phyloP scores from a whole-genome alignment of 1,140 invertebrate species.

The Drosophila bocki region DNA sequence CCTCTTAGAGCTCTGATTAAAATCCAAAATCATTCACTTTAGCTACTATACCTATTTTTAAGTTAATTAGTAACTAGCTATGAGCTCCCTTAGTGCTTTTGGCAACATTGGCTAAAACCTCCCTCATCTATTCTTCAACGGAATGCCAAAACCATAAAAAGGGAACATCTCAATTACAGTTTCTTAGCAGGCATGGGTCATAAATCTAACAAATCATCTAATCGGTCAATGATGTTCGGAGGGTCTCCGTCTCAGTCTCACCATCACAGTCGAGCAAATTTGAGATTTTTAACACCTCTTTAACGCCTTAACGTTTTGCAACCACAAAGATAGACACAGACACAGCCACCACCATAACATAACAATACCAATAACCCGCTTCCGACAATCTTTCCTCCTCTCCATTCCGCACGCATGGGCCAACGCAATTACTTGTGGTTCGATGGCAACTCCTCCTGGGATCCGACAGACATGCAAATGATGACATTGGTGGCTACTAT shows the following conservation, averaged over 20 bases:
- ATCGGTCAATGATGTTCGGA: slow-evolving; percentile 39
- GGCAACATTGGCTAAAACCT: background rate
- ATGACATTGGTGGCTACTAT: slow-evolving; percentile 88
- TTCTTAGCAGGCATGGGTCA: slow-evolving; percentile 38
- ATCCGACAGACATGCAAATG: slow-evolving; percentile 87
- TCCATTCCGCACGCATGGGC: slow-evolving; percentile 48
- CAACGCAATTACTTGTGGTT: slow-evolving; percentile 67
- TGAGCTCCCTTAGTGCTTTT: background rate
- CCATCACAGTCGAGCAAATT: slow-evolving; percentile 37
- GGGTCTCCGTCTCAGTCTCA: background rate
- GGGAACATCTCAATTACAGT: slow-evolving; percentile 38
- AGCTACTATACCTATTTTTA: background rate
- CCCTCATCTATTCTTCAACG: background rate
- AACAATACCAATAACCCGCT: slow-evolving; percentile 44
- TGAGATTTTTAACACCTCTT: slow-evolving; percentile 68
- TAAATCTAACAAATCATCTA: slow-evolving; percentile 64
- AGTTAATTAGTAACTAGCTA: background rate
- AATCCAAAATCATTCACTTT: too few species aligned
- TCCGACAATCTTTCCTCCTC: slow-evolving; percentile 37
- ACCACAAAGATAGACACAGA: slow-evolving; percentile 18
- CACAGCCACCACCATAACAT: background rate
- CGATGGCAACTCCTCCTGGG: slow-evolving; percentile 21
- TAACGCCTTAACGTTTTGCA: slow-evolving; percentile 64
- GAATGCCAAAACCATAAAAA: slow-evolving; percentile 18
- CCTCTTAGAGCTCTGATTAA: background rate